phyloP scores from a whole-genome alignment of 2,797 vertebrate species.

The Menidia menidia region DNA sequence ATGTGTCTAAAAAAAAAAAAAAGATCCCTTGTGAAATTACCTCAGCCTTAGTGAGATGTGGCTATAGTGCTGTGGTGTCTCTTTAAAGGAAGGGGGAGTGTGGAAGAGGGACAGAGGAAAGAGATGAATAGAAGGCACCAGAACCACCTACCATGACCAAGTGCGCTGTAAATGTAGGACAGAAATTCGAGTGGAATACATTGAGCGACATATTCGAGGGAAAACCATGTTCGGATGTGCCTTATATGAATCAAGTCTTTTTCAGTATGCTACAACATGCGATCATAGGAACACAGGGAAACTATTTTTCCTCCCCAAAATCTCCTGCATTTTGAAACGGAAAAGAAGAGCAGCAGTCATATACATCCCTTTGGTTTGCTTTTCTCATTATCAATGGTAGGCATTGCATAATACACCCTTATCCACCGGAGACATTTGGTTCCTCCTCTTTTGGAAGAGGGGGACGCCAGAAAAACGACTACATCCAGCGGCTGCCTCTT shows the following conservation, averaged over 20 bases:
- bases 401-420: constrained; percentile 81
- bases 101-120: constrained; percentile 75
- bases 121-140: constrained; percentile 83
- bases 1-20: background rate
- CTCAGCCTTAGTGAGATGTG: constrained; percentile 44
- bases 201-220: constrained; percentile 55
- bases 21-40: constrained; percentile 22
- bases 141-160: constrained; percentile 81
- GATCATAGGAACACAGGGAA: constrained; percentile 68
- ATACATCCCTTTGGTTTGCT: constrained; percentile 54
- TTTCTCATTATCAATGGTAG: constrained; percentile 73
- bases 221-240: constrained; percentile 76
- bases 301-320: constrained; percentile 67
- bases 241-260: constrained; percentile 59
- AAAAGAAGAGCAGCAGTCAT: constrained; percentile 70
- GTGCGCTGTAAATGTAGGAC: constrained; percentile 79
- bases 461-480: constrained; percentile 67
- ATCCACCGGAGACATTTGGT: constrained; percentile 69
- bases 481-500: constrained; percentile 63
- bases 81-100: constrained; percentile 85
- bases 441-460: constrained; percentile 69
- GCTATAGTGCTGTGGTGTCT: constrained; percentile 76
- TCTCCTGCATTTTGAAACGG: constrained; percentile 72
- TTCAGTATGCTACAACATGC: constrained; percentile 51
- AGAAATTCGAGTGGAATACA: constrained; percentile 74